Evolutionary conservation across 2,888 invertebrate genomes (phyloP).

Genomic region (Matsumyia berberina): DNA sequence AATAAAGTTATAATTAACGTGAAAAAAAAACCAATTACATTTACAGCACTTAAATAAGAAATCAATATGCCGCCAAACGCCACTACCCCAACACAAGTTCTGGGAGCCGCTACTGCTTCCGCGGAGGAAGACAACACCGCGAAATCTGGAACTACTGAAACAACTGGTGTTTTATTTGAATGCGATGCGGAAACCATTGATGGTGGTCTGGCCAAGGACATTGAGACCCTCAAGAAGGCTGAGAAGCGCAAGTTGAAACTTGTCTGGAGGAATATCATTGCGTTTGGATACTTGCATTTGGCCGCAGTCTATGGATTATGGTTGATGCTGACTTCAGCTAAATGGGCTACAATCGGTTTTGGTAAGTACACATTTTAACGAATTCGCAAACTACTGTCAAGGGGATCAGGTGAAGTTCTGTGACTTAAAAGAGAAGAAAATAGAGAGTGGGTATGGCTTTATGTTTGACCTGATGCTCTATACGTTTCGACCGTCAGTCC

Average conservation of each 20-base stretch:
- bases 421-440: too few relatives aligned
- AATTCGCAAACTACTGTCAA: background rate
- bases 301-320: slow-evolving; percentile 91
- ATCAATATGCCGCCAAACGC: slow-evolving; percentile 80
- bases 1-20: too few relatives aligned
- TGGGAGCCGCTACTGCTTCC: slow-evolving; percentile 79
- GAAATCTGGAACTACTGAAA: slow-evolving; percentile 79
- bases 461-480: too few relatives aligned
- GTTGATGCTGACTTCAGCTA: slow-evolving; percentile 90
- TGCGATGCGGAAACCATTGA: slow-evolving; percentile 88
- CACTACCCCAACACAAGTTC: slow-evolving; percentile 83
- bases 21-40: background rate
- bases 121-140: slow-evolving; percentile 78
- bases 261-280: slow-evolving; percentile 94
- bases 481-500: too few relatives aligned
- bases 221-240: slow-evolving; percentile 86
- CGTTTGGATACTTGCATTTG: slow-evolving; percentile 90
- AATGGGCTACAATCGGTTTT: slow-evolving; percentile 88
- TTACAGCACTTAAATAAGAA: slow-evolving; percentile 30
- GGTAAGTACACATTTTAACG: slow-evolving; percentile 86
- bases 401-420: too few relatives aligned
- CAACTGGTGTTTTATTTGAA: slow-evolving; percentile 87
- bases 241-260: slow-evolving; percentile 86
- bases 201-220: slow-evolving; percentile 86
- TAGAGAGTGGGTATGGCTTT: too few relatives aligned